Conservation (phyloP, 2,888 invertebrate species). For the Hydriomena furcata region DNA sequence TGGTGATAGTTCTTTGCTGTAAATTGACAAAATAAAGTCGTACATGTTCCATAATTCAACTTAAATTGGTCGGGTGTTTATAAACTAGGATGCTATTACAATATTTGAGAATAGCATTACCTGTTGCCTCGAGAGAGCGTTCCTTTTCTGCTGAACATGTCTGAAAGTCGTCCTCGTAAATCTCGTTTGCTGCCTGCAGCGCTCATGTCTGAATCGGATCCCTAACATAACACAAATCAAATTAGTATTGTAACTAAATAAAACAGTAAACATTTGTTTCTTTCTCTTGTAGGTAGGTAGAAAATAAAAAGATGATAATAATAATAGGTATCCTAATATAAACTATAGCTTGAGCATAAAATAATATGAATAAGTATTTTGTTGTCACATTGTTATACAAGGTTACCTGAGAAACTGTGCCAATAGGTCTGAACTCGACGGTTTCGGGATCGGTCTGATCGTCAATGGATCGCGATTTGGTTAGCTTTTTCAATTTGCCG, state of each 20-base stretch:
- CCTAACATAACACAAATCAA: constrained; percentile 58
- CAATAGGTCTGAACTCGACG: constrained; percentile 75
- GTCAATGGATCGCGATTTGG: constrained; percentile 92
- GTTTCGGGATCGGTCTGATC: constrained; percentile 81
- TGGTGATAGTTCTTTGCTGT: constrained; percentile 76
- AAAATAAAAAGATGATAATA: too few relatives aligned
- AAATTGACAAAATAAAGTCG: constrained; percentile 18
- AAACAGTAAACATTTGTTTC: too few relatives aligned
- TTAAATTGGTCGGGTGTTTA: too few relatives aligned
- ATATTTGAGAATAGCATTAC: constrained; percentile 58
- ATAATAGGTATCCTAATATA: too few relatives aligned
- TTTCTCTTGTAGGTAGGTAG: too few relatives aligned
- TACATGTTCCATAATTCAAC: background rate
- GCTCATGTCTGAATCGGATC: constrained; percentile 89
- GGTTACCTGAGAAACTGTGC: constrained; percentile 79
- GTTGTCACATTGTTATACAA: too few relatives aligned
- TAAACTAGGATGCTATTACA: too few relatives aligned
- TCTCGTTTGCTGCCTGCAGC: constrained; percentile 89
- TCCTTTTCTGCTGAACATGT: constrained; percentile 90
- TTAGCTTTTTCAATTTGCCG: constrained; percentile 92
- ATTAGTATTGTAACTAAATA: too few relatives aligned
- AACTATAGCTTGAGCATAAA: too few relatives aligned
- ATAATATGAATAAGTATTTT: too few relatives aligned
- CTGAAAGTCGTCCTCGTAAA: constrained; percentile 90
- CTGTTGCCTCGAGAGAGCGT: constrained; percentile 87